These are phyloP conservation scores for Orchesellides sinensis DNA, from an alignment of 2,888 invertebrate species.

Conservation along the genomic window DNA sequence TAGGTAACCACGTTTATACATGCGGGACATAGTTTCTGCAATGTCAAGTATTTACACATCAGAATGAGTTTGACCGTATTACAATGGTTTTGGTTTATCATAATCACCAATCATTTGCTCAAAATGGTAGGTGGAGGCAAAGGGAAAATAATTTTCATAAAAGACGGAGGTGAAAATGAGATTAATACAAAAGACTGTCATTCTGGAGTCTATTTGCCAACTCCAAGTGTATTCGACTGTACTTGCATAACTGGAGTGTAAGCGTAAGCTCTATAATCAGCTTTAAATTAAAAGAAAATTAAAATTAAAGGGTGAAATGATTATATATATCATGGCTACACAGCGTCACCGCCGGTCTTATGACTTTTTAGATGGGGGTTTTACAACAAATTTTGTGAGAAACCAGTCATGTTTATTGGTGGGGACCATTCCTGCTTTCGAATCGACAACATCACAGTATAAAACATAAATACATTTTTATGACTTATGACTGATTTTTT, in stretches of 20 bases:
- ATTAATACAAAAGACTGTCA: slow-evolving; percentile 30
- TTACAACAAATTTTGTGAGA: slow-evolving; percentile 59
- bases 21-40: no score
- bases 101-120: no score
- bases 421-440: slow-evolving; percentile 64
- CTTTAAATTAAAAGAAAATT: not conserved
- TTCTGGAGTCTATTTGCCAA: slow-evolving; percentile 36
- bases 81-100: no score
- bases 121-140: no score
- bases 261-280: not conserved
- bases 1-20: no score
- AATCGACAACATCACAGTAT: slow-evolving; percentile 6
- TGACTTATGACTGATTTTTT: no score
- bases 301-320: not conserved
- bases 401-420: slow-evolving; percentile 53
- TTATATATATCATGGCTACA: no score
- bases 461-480: no score
- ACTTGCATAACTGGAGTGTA: slow-evolving; percentile 66
- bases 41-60: no score
- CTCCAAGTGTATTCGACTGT: slow-evolving; percentile 50
- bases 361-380: slow-evolving; percentile 66
- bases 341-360: no score
- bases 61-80: no score
- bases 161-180: not conserved
- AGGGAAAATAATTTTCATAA: no score